These are phyloP conservation scores for Allacma fusca DNA, from an alignment of 2,888 invertebrate species.

Conservation along the genomic window DNA sequence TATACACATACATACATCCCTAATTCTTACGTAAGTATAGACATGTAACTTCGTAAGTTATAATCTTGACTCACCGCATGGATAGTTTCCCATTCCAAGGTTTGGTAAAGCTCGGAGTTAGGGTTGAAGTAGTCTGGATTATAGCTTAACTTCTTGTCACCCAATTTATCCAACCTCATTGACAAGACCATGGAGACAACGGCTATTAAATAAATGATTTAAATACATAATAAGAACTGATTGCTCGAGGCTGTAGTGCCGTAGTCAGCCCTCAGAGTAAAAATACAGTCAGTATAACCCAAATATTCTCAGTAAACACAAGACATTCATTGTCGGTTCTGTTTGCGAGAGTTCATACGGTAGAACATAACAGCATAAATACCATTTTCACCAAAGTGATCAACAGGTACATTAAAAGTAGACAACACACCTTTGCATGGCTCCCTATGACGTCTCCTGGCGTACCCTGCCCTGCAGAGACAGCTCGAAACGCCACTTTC, in stretches of 20 bases:
- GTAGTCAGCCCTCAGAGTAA: no score
- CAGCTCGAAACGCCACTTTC: slow-evolving; percentile 87
- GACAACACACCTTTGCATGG: slow-evolving; percentile 72
- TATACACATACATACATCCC: not conserved
- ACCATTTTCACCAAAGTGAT: no score
- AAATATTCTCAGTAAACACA: no score
- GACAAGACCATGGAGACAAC: slow-evolving; percentile 82
- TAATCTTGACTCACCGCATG: slow-evolving; percentile 76
- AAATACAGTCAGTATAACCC: slow-evolving; percentile 24
- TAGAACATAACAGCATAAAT: no score
- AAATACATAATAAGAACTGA: no score
- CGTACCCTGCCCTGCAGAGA: slow-evolving; percentile 79
- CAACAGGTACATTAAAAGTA: no score
- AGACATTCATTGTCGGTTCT: no score
- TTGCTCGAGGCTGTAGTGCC: no score
- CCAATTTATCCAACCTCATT: slow-evolving; percentile 81
- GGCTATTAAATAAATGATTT: slow-evolving; percentile 63
- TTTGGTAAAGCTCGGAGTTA: slow-evolving; percentile 81
- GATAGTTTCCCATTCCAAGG: slow-evolving; percentile 84
- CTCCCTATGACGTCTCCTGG: slow-evolving; percentile 75
- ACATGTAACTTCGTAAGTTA: not conserved
- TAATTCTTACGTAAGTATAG: not conserved
- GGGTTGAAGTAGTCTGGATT: slow-evolving; percentile 76
- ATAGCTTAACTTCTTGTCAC: slow-evolving; percentile 82
- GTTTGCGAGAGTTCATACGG: no score